Conservation (phyloP, 2,888 invertebrate genomes). For the Phragmatobia fuliginosa region DNA sequence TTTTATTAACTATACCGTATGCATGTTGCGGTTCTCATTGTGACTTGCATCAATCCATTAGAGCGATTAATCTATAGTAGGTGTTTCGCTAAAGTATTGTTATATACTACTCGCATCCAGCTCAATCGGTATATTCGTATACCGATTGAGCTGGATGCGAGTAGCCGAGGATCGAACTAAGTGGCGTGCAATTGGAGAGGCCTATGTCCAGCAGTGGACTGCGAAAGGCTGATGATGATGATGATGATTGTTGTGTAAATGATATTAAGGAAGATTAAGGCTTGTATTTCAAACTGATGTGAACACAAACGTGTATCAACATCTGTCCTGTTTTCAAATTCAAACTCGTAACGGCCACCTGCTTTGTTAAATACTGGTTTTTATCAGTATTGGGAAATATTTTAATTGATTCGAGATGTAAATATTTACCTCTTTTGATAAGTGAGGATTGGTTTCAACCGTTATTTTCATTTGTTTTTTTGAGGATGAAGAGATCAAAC, state of each 20-base stretch:
- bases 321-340: slow-evolving; percentile 41
- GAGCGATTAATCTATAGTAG: slow-evolving; percentile 72
- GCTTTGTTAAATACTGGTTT: not conserved
- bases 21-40: slow-evolving; percentile 81
- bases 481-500: slow-evolving; percentile 8
- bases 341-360: slow-evolving; percentile 22
- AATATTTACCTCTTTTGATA: slow-evolving; percentile 2
- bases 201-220: too few species aligned
- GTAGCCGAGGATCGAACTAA: too few species aligned
- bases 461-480: slow-evolving; percentile 9
- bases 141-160: too few species aligned
- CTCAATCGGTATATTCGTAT: too few species aligned
- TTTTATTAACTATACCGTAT: slow-evolving; percentile 81
- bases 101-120: too few species aligned
- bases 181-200: too few species aligned
- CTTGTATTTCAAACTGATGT: slow-evolving; percentile 17
- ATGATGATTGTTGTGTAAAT: slow-evolving; percentile 65
- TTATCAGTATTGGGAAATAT: not conserved
- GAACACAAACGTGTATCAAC: slow-evolving; percentile 17
- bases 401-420: slow-evolving; percentile 4
- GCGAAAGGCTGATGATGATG: too few species aligned
- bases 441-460: not conserved
- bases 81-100: slow-evolving; percentile 69
- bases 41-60: slow-evolving; percentile 81
- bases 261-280: slow-evolving; percentile 38